Evolutionary conservation across 1,140 invertebrate species (phyloP).

Genomic region (Goniozus legneri): DNA sequence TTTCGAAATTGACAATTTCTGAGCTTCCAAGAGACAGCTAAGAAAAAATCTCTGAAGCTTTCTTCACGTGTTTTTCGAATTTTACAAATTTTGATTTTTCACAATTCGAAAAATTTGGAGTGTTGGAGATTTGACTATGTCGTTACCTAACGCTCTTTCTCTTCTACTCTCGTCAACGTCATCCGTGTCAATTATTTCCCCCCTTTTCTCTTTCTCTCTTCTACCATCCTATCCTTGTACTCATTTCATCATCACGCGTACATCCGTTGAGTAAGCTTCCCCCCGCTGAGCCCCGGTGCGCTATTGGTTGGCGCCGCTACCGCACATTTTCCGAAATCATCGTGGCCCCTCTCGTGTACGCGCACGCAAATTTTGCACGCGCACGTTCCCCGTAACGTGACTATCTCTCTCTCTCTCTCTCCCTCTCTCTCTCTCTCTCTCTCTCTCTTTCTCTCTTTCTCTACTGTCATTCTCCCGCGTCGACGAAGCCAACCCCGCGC

Average conservation of each 20-base stretch:
- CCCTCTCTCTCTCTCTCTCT: too few relatives aligned
- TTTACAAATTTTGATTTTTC: too few relatives aligned
- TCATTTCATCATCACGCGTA: slow-evolving; percentile 38
- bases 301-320: slow-evolving; percentile 29
- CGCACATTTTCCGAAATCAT: slow-evolving; percentile 41
- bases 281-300: slow-evolving; percentile 20
- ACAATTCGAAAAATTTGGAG: too few relatives aligned
- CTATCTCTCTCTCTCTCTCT: slow-evolving; percentile 12
- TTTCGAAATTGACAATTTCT: too few relatives aligned
- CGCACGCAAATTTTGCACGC: slow-evolving; percentile 6
- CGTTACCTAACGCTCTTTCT: too few relatives aligned
- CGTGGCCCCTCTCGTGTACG: slow-evolving; percentile 28
- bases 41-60: too few relatives aligned
- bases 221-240: slow-evolving; percentile 1
- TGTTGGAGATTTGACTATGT: too few relatives aligned
- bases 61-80: too few relatives aligned
- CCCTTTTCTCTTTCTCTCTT: slow-evolving; percentile 4
- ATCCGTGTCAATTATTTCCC: slow-evolving; percentile 25
- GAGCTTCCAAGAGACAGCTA: too few relatives aligned
- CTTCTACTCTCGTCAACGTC: slow-evolving; percentile 9
- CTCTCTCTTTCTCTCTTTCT: not conserved
- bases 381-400: slow-evolving; percentile 11
- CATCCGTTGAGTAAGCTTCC: slow-evolving; percentile 21
- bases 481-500: too few relatives aligned
- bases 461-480: too few relatives aligned